A percentile compares a stretch with the other conserved stretches of the same genome.
These are phyloP conservation scores for Paratrypauchen microcephalus DNA, from an alignment of 2,797 vertebrate genomes.

Conservation along the genomic window DNA sequence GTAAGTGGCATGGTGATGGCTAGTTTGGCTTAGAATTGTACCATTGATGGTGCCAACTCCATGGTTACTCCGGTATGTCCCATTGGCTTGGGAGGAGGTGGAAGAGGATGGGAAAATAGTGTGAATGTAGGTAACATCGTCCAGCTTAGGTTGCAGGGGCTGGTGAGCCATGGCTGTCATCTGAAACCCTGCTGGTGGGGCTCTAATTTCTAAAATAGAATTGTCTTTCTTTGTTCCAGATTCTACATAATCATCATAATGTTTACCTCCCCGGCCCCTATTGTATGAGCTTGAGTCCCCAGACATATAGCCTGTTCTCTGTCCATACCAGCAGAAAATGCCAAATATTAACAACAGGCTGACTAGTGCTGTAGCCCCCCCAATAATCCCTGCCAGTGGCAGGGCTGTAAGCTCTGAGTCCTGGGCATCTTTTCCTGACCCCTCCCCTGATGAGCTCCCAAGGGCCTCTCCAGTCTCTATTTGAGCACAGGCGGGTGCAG, in stretches of 20 bases:
- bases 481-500: conserved; percentile 87
- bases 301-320: conserved; percentile 84
- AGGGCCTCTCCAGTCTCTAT: conserved; percentile 84
- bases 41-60: conserved; percentile 77
- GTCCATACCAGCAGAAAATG: conserved; percentile 91
- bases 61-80: conserved; percentile 71
- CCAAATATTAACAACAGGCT: conserved; percentile 89
- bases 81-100: conserved; percentile 71
- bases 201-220: conserved; percentile 92
- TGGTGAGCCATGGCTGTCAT: conserved; percentile 89
- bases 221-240: conserved; percentile 95
- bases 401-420: conserved; percentile 81
- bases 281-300: conserved; percentile 80
- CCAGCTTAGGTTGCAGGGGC: conserved; percentile 82
- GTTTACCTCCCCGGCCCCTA: conserved; percentile 81
- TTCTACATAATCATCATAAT: conserved; percentile 90
- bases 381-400: conserved; percentile 89
- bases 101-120: conserved; percentile 89
- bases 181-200: conserved; percentile 84
- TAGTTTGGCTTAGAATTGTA: conserved; percentile 88
- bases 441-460: conserved; percentile 57
- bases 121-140: conserved; percentile 90
- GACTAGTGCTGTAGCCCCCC: conserved; percentile 87
- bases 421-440: conserved; percentile 67
- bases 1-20: conserved; percentile 85